Evolutionary conservation across 2,888 invertebrate species (phyloP), one percentile per base, ranked within the genome.

Genomic region (Cynaeus angustus): DNA sequence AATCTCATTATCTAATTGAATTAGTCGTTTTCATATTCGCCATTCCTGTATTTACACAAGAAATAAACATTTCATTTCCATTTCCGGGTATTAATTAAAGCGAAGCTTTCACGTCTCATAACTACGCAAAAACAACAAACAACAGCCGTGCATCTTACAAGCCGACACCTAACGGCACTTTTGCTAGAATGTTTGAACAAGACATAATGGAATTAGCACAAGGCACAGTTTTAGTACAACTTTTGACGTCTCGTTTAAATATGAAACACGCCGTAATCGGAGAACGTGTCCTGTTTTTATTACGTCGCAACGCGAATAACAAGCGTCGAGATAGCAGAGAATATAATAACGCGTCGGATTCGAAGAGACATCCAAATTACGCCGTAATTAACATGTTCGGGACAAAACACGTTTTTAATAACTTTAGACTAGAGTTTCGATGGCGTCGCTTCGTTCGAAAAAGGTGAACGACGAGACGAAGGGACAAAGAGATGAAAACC

Each of bases 1-100:
- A 64, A 52, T 26, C 43, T 53, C 53, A 53, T 64, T 64, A 64
- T 26, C 2, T 53, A 64, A 64, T 64, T 53, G 64, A 64, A 64
- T 64, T 64, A 64, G 53, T 45, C 12, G 12, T 38, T 38, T 38
- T 50, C 38, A 38, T 41, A 50, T 37, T 53, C 21, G 38, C 33
- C n/a, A 13, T 30, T 45, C 26, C 43, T 53, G 28, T 72, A 74
- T 74, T 73, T 52, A 68, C 43, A 62, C 68, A 73, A 70, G 70
- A 65, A 74, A 74, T 73, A 73, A 74, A 74, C 73, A 74, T 74
- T 72, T 72, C 72, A 67, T 69, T 68, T 69, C 73, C 74, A 74
- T 73, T 74, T 65, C 71, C 69, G 68, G 70, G 72, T 72, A 74
- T 74, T 74, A 73, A 74, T 74, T 74, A 74, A 73, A 52, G 66